Conservation (phyloP, 2,888 invertebrate species). For the Chorisops tibialis region DNA sequence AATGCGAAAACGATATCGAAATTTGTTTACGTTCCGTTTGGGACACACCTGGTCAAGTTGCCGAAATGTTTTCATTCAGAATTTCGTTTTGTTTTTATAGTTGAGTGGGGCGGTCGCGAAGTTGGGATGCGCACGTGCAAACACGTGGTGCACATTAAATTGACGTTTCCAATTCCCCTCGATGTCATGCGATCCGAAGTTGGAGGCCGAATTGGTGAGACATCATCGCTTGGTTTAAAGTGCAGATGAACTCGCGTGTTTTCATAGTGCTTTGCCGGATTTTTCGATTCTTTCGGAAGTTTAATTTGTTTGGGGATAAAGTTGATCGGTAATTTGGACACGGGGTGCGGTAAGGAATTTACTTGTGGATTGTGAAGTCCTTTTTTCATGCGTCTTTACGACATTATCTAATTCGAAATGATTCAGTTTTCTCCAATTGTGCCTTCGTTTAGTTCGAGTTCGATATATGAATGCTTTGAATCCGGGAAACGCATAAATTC, state of each 20-base stretch:
- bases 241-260: background rate
- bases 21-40: conserved; percentile 13
- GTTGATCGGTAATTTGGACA: too few relatives aligned
- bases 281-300: too few relatives aligned
- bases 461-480: too few relatives aligned
- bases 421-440: too few relatives aligned
- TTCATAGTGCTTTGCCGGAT: background rate
- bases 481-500: too few relatives aligned
- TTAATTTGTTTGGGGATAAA: too few relatives aligned
- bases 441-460: too few relatives aligned
- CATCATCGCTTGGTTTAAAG: background rate
- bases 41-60: conserved; percentile 10
- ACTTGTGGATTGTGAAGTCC: background rate
- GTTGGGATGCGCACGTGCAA: conserved; percentile 16
- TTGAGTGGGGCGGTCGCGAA: background rate
- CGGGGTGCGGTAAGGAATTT: background rate
- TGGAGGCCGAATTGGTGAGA: background rate
- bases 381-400: too few relatives aligned
- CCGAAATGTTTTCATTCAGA: too few relatives aligned
- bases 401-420: too few relatives aligned
- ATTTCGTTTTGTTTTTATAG: too few relatives aligned
- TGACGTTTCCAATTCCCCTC: conserved; percentile 10
- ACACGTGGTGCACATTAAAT: conserved; percentile 10
- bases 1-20: background rate
- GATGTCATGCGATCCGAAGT: conserved; percentile 15